These are phyloP conservation scores for Trematomus loennbergii DNA, from an alignment of 2,113 vertebrate species.

Conservation along the genomic window DNA sequence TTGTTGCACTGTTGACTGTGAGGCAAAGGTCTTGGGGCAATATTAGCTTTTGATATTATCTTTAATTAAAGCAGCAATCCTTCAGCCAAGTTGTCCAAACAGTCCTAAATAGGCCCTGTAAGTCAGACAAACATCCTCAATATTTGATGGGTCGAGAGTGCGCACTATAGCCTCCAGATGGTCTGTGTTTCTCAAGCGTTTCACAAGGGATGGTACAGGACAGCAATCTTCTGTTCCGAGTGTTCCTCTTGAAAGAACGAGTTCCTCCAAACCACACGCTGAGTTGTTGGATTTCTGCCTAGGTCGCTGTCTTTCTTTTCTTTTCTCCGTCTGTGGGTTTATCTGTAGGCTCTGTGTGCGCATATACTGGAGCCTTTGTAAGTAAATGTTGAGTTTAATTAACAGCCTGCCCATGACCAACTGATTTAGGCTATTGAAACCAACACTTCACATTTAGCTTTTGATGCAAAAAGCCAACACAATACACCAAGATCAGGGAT, in stretches of 20 bases:
- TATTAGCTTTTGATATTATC: constrained; percentile 85
- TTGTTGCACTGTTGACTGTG: constrained; percentile 78
- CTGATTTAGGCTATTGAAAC: neutral
- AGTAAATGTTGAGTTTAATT: constrained; percentile 29
- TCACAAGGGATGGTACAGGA: constrained; percentile 75
- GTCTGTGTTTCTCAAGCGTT: constrained; percentile 79
- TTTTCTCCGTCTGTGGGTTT: constrained; percentile 49
- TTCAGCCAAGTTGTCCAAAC: constrained; percentile 83
- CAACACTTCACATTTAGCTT: neutral
- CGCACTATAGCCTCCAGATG: constrained; percentile 81
- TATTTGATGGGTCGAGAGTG: constrained; percentile 76
- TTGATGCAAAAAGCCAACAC: neutral
- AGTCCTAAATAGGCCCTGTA: constrained; percentile 81
- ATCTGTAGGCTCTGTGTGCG: constrained; percentile 37
- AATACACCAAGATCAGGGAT: neutral
- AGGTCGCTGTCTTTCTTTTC: constrained; percentile 36
- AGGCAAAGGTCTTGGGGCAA: constrained; percentile 73
- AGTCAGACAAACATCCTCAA: constrained; percentile 86
- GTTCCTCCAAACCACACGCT: constrained; percentile 68
- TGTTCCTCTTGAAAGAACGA: constrained; percentile 67
- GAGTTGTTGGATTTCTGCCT: constrained; percentile 63
- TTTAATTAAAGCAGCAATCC: constrained; percentile 86
- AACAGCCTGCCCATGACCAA: neutral
- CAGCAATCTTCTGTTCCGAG: constrained; percentile 75
- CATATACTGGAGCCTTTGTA: constrained; percentile 28